Evolutionary conservation across 2,888 invertebrate species (phyloP), one percentile per base, ranked within the genome.

Genomic region (Drosophila hamatofila): DNA sequence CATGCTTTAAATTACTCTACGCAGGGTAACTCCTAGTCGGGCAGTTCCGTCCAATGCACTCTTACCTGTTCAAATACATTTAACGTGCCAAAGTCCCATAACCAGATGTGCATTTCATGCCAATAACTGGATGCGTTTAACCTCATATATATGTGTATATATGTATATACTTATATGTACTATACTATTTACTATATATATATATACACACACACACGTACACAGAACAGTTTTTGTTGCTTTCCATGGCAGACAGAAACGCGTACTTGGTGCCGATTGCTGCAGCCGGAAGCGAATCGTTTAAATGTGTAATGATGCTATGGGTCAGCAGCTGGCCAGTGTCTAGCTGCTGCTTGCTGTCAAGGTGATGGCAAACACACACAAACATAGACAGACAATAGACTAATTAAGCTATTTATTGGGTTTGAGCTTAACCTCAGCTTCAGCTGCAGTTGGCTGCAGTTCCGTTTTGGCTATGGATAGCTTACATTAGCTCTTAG

Each of bases 381-480:
- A 60, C 33, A 33, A 42, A n/a, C 12, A 8, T 41, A 39, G 16
- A 49, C 49, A 83, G 62, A 77, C 75, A 77, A 72, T 69, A 66
- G 79, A 85, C 89, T 85, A 85, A 85, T 85, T 85, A 85, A 85
- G 89, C 89, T 87, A 85, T 85, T 85, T 85, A 85, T 85, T 87
- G 87, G 81, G 89, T 87, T 87, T 85, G 84, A 77, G 85, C 89
- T 85, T 78, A 81, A 81, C 87, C 86, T 85, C 84, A 88, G 68
- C 87, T 88, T 85, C 84, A 88, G 68, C 77, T 55, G 67, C 72
- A 81, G 80, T 88, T 85, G 75, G 75, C 66, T 83, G 81, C 83
- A 81, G 75, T 78, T 63, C 66, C 56, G 61, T 60, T 73, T 44
- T 51, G 18, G 14, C 49, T 18, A 18, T 8, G 18, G 18, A 49